Conservation (phyloP, 2,888 invertebrate genomes). For the Cabera pusaria region DNA sequence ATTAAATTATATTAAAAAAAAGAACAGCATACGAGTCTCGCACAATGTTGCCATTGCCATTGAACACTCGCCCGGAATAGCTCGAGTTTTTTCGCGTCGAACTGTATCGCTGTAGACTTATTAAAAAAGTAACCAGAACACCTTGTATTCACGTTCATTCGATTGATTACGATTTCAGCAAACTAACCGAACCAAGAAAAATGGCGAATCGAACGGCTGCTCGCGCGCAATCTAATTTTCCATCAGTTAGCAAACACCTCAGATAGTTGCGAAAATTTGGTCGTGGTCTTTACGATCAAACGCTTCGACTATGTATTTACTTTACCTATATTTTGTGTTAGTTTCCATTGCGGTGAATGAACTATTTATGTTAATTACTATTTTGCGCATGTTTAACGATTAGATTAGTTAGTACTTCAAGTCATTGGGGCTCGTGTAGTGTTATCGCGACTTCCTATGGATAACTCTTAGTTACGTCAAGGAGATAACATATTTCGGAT, state of each 20-base stretch:
- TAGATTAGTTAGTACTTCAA: conserved; percentile 57
- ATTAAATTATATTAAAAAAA: conserved; percentile 73
- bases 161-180: conserved; percentile 53
- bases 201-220: conserved; percentile 33
- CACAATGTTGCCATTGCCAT: conserved; percentile 66
- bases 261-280: conserved; percentile 46
- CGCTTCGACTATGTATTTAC: conserved; percentile 38
- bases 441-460: conserved; percentile 54
- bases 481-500: conserved; percentile 23
- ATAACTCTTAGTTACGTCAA: conserved; percentile 38
- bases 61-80: conserved; percentile 51
- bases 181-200: conserved; percentile 32
- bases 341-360: conserved; percentile 62
- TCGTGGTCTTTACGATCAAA: conserved; percentile 38
- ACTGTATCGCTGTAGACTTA: conserved; percentile 44
- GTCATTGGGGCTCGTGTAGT: conserved; percentile 47
- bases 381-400: conserved; percentile 57
- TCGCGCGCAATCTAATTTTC: conserved; percentile 47
- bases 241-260: conserved; percentile 41
- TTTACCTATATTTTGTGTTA: conserved; percentile 36
- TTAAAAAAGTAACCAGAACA: conserved; percentile 66
- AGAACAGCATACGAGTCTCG: conserved; percentile 62
- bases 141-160: conserved; percentile 55
- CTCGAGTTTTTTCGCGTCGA: conserved; percentile 54
- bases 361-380: conserved; percentile 57